Evolutionary conservation across 2,888 invertebrate species (phyloP), one percentile per base, ranked within the genome.

Genomic region (Drosophila antonietae): DNA sequence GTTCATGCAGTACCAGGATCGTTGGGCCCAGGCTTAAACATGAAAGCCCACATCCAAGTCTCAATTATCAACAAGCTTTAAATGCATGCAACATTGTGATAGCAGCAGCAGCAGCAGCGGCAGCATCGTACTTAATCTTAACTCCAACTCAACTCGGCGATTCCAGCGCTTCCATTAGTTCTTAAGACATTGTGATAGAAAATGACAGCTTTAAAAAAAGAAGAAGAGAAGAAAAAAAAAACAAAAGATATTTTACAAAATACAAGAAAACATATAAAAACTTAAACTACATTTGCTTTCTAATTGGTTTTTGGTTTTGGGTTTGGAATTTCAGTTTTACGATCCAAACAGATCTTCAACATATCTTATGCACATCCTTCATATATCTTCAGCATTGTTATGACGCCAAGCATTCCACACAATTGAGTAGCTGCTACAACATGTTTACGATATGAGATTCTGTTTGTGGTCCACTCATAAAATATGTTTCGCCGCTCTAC

Each of bases 11-110:
- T 89, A 73, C 41, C 92, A 91, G 83, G 93, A 94, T 93, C 93
- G 96, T 92, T 96, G 96, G 96, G 96, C 95, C 8, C 96, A 96
- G 93, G 96, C 96, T 81, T 96, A 93, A 94, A 14, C 33, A 31
- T 31, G 8, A 28, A 18, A 10, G 23, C 39, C 37, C 51, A 15
- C 9, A 43, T 51, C 67, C 58, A n/a, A 31, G 28, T 55, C n/a
- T 47, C 65, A 52, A 59, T 52, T 68, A 37, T 23, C 68, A 56
- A 70, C 63, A 69, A 82, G 88, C 89, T 88, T 88, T 84, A 88
- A 80, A 73, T 52, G 73, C 68, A 72, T 68, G 69, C 72, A 81
- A 75, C 67, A 83, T 70, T 85, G 82, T 89, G 85, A 86, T 86
- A 88, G 71, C 81, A 86, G 68, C 70, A 64, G 73, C 70, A 71